A percentile compares a stretch with the other conserved stretches of the same genome.
Conservation (phyloP, 1,140 invertebrate species). For the Scaptomyza graminum region DNA sequence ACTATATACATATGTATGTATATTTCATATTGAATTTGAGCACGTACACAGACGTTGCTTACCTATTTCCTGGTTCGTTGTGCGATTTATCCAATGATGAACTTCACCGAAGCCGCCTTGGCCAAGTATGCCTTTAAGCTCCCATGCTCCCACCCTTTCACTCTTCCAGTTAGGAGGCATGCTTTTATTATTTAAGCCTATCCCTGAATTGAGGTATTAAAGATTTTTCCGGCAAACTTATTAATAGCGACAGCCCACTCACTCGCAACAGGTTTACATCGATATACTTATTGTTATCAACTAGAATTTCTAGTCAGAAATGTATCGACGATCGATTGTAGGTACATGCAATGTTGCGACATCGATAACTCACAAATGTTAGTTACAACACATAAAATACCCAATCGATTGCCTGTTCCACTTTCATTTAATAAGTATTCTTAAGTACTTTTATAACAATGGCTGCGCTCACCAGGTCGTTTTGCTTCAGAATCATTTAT, state of each 20-base stretch:
- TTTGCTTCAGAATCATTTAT: too few relatives aligned
- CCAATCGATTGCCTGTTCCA: too few relatives aligned
- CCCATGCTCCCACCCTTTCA: neutral
- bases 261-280: constrained; percentile 10
- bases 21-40: neutral
- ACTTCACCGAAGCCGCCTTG: constrained; percentile 71
- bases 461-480: too few relatives aligned
- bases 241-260: constrained; percentile 20
- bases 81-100: constrained; percentile 52
- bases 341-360: neutral
- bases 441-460: too few relatives aligned
- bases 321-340: neutral
- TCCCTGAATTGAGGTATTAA: neutral
- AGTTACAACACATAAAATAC: neutral
- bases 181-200: neutral
- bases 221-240: neutral
- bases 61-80: constrained; percentile 61
- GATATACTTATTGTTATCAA: neutral
- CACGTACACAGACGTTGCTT: constrained; percentile 30
- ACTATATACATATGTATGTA: too few relatives aligned
- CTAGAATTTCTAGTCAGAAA: neutral
- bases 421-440: too few relatives aligned
- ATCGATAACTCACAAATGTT: neutral
- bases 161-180: constrained; percentile 2
- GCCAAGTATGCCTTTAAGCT: constrained; percentile 40